These are phyloP conservation scores for Sminthurides aquaticus DNA, from an alignment of 2,888 invertebrate genomes.

Conservation along the genomic window DNA sequence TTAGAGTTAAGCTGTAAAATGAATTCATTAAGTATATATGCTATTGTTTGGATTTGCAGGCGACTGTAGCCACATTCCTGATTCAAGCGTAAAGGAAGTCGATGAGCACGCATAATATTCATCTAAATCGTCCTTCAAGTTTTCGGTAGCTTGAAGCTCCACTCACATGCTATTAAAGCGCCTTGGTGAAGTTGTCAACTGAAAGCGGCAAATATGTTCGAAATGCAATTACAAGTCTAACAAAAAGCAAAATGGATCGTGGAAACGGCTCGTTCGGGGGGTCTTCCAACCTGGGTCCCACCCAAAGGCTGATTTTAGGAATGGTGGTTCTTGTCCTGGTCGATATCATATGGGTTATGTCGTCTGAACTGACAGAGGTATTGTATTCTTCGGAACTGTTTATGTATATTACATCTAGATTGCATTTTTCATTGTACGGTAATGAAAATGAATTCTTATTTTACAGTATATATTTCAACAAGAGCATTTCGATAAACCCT, in stretches of 20 bases:
- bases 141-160: too few relatives aligned
- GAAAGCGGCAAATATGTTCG: background rate
- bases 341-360: slow-evolving; percentile 91
- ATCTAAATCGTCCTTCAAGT: too few relatives aligned
- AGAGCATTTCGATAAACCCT: slow-evolving; percentile 83
- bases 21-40: too few relatives aligned
- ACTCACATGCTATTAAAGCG: too few relatives aligned
- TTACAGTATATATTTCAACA: slow-evolving; percentile 77
- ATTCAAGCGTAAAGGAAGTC: too few relatives aligned
- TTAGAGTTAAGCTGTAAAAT: too few relatives aligned
- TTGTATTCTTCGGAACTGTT: slow-evolving; percentile 5
- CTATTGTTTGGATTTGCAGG: too few relatives aligned
- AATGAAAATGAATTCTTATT: background rate
- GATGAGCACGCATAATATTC: too few relatives aligned
- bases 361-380: slow-evolving; percentile 90
- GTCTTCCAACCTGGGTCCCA: slow-evolving; percentile 25
- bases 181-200: background rate
- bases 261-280: slow-evolving; percentile 13
- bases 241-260: slow-evolving; percentile 6
- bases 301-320: slow-evolving; percentile 72
- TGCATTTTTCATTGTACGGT: background rate
- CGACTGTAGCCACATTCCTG: too few relatives aligned
- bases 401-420: slow-evolving; percentile 5
- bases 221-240: background rate
- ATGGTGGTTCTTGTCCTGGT: slow-evolving; percentile 78